phyloP scores from a whole-genome alignment of 2,113 vertebrate genomes.

The Macrotus californicus region DNA sequence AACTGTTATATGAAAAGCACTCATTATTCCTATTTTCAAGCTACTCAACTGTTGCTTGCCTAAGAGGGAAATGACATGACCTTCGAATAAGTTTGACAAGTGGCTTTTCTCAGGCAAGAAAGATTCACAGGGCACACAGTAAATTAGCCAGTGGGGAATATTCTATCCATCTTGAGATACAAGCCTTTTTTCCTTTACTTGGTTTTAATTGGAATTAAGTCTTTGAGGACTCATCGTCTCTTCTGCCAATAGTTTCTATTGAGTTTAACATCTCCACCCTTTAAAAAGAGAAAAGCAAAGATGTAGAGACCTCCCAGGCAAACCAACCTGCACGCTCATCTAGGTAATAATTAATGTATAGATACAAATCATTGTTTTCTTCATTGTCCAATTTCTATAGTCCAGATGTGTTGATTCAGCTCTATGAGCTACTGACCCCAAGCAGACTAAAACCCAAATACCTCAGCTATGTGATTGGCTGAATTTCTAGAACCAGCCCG shows the following conservation, averaged over 20 bases:
- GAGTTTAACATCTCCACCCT: not conserved
- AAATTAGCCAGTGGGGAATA: constrained; percentile 36
- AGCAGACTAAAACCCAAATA: not conserved
- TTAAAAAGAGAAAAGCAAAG: constrained; percentile 25
- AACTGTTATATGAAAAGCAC: not conserved
- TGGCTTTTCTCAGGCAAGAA: constrained; percentile 19
- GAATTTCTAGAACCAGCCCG: not conserved
- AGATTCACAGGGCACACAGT: not conserved
- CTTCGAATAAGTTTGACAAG: constrained; percentile 35
- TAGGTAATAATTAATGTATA: not conserved
- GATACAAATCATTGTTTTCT: not conserved
- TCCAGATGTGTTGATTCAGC: not conserved
- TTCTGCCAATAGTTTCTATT: not conserved
- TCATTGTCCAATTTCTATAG: not conserved
- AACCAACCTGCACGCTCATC: not conserved
- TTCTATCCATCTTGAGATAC: not conserved
- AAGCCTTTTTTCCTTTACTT: not conserved
- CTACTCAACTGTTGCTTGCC: not conserved
- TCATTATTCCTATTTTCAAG: constrained; percentile 30
- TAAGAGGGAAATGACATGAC: constrained; percentile 9
- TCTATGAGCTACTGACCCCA: not conserved
- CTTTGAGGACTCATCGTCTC: constrained; percentile 26
- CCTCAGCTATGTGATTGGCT: not conserved
- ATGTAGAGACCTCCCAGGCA: not conserved
- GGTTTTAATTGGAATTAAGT: constrained; percentile 39